Evolutionary conservation across 2,113 vertebrate genomes (phyloP).

Genomic region (Siniperca chuatsi): DNA sequence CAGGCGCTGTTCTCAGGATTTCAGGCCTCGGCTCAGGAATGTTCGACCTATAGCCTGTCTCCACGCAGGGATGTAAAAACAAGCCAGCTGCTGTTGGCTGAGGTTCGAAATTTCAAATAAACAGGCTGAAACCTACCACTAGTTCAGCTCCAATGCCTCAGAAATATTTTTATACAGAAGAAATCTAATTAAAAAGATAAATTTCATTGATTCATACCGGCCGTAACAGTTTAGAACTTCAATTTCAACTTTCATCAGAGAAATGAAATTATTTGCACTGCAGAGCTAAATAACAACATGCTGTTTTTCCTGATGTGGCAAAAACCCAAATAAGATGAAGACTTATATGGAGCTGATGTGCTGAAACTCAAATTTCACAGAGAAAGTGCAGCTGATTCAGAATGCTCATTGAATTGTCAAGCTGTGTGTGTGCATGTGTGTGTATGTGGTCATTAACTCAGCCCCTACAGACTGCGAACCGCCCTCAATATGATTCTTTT

Average conservation of each 20-base stretch:
- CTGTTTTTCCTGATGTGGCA: constrained; percentile 56
- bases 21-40: constrained; percentile 64
- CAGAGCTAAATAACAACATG: constrained; percentile 13
- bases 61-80: constrained; percentile 36
- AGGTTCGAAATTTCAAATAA: neutral
- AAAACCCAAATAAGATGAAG: constrained; percentile 43
- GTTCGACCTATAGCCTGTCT: constrained; percentile 37
- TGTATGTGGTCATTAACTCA: constrained; percentile 7
- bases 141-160: neutral
- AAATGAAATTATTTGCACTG: constrained; percentile 36
- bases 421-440: constrained; percentile 12
- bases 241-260: constrained; percentile 36
- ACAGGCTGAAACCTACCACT: neutral
- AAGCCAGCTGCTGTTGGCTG: neutral
- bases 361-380: constrained; percentile 59
- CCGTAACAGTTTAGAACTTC: neutral
- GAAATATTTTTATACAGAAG: neutral
- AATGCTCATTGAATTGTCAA: constrained; percentile 23
- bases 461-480: neutral
- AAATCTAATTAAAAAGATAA: constrained; percentile 6
- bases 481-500: constrained; percentile 4
- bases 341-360: constrained; percentile 47
- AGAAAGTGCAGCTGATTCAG: constrained; percentile 55
- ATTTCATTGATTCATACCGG: neutral
- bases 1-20: constrained; percentile 61